These are phyloP conservation scores for Halictus rubicundus DNA, from an alignment of 1,140 invertebrate species.

Conservation along the genomic window DNA sequence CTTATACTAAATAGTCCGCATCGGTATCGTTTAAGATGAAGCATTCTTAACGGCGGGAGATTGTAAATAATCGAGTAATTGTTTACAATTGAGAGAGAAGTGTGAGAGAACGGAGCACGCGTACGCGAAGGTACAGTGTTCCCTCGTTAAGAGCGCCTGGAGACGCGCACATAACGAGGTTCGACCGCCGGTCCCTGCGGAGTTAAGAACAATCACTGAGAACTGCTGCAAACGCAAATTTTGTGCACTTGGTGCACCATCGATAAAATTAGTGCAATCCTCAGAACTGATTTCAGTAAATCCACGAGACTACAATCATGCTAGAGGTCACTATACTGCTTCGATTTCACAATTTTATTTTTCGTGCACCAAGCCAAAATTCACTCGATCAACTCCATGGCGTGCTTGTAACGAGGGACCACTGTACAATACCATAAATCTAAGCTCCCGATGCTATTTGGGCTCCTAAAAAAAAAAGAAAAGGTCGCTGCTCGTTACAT, in stretches of 20 bases:
- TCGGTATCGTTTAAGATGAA: conserved; percentile 4
- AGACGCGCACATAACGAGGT: no score
- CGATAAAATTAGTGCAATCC: no score
- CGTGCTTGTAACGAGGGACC: background rate
- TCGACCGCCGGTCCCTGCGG: no score
- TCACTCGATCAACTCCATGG: no score
- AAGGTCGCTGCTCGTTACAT: background rate
- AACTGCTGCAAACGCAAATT: no score
- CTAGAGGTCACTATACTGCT: no score
- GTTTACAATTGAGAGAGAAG: background rate
- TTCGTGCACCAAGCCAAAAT: no score
- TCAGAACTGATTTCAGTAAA: no score
- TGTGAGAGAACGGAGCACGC: background rate
- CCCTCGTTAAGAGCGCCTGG: background rate
- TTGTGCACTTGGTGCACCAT: no score
- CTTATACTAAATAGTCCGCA: conserved; percentile 26
- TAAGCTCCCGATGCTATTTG: background rate
- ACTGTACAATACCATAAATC: background rate
- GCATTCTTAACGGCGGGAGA: conserved; percentile 4
- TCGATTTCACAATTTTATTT: background rate
- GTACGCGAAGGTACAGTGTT: background rate
- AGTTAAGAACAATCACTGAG: no score
- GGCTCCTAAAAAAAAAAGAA: no score
- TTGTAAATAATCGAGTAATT: conserved; percentile 49
- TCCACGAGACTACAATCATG: no score